Percentiles rank a stretch among this genome's conserved stretches.
Conservation (phyloP, 2,888 invertebrate species). For the Serripes groenlandicus region DNA sequence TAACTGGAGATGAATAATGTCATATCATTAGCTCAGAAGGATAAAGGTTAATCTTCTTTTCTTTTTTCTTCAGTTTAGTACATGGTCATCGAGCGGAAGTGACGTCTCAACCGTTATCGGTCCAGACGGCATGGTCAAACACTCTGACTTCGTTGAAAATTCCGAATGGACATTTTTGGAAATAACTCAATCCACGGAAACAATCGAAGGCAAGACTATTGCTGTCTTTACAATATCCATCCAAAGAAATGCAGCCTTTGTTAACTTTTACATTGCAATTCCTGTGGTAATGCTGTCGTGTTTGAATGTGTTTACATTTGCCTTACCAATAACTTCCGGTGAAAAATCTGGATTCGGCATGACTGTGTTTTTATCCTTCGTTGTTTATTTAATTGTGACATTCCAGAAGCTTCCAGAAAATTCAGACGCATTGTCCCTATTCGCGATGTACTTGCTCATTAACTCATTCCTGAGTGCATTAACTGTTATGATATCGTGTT, state of each 20-base stretch:
- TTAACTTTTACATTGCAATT: slow-evolving; percentile 49
- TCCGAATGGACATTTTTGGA: slow-evolving; percentile 47
- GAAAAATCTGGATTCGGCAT: slow-evolving; percentile 54
- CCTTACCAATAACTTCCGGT: slow-evolving; percentile 42
- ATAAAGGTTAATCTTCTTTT: too few species aligned
- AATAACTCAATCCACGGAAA: slow-evolving; percentile 33
- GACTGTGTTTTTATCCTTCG: slow-evolving; percentile 58
- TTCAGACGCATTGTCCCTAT: slow-evolving; percentile 53
- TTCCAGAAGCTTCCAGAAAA: slow-evolving; percentile 61
- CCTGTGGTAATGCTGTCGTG: slow-evolving; percentile 54
- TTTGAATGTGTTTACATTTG: slow-evolving; percentile 51
- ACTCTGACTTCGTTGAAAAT: slow-evolving; percentile 51
- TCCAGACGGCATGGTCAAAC: slow-evolving; percentile 38
- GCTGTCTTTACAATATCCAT: slow-evolving; percentile 32
- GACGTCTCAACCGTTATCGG: slow-evolving; percentile 49
- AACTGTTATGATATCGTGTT: slow-evolving; percentile 40
- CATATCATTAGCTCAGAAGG: too few species aligned
- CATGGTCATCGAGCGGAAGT: slow-evolving; percentile 44
- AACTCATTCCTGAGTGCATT: slow-evolving; percentile 45
- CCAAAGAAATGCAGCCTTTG: slow-evolving; percentile 49
- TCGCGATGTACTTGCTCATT: slow-evolving; percentile 46
- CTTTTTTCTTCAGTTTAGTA: slow-evolving; percentile 48
- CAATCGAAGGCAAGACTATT: slow-evolving; percentile 26
- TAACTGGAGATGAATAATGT: too few species aligned
- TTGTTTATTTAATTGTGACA: slow-evolving; percentile 60